Evolutionary conservation across 2,797 vertebrate genomes (phyloP).

Genomic region (Rhynchonycteris naso): DNA sequence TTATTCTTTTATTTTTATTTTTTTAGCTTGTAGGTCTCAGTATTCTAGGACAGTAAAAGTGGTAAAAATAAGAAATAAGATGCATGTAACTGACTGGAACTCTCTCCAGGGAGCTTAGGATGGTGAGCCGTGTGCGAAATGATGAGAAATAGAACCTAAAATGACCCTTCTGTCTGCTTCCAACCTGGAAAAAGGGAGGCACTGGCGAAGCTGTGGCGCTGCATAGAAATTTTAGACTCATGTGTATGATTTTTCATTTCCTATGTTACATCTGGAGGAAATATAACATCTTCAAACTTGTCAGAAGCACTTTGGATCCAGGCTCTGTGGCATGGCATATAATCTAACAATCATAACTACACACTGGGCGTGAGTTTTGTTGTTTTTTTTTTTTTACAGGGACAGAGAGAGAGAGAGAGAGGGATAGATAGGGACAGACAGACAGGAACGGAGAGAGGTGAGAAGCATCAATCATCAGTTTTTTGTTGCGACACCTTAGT

Average conservation of each 20-base stretch:
- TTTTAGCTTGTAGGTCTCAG: not conserved
- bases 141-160: not conserved
- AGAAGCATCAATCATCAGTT: too few species aligned
- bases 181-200: not conserved
- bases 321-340: not conserved
- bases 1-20: too few species aligned
- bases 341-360: not conserved
- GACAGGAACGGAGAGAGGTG: too few species aligned
- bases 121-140: not conserved
- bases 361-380: not conserved
- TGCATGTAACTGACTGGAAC: not conserved
- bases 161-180: not conserved
- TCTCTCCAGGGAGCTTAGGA: not conserved
- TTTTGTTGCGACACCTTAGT: too few species aligned
- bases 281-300: slow-evolving; percentile 48
- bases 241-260: slow-evolving; percentile 14
- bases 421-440: too few species aligned
- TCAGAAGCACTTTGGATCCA: slow-evolving; percentile 30
- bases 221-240: not conserved
- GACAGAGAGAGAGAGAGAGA: too few species aligned
- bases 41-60: not conserved
- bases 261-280: slow-evolving; percentile 20
- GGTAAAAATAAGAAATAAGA: not conserved
- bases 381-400: too few species aligned
- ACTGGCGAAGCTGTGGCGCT: not conserved